These are phyloP conservation scores for Hirtodrosophila cameraria DNA, from an alignment of 2,888 invertebrate species.

Conservation along the genomic window DNA sequence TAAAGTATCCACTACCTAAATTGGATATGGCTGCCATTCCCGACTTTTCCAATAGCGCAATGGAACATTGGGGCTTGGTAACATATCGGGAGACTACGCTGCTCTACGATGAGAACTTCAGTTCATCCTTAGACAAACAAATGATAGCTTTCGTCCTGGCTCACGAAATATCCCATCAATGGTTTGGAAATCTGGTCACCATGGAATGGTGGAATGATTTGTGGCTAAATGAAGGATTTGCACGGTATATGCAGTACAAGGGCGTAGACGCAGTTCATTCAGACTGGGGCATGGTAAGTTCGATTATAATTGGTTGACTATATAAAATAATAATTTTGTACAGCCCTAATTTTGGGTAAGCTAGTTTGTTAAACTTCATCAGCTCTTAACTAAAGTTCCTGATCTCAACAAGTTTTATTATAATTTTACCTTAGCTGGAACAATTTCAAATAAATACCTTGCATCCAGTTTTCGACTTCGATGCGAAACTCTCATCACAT, in stretches of 20 bases:
- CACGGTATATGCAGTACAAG: constrained; percentile 93
- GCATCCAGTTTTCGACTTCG: constrained; percentile 89
- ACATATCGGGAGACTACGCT: constrained; percentile 94
- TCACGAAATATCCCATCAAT: constrained; percentile 97
- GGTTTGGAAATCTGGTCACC: constrained; percentile 95
- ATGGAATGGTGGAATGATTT: constrained; percentile 97
- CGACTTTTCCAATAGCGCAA: constrained; percentile 88
- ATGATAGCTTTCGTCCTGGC: constrained; percentile 91
- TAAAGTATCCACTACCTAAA: constrained; percentile 94
- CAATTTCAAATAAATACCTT: constrained; percentile 89
- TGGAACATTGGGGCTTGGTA: constrained; percentile 98
- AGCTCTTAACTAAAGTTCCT: no score
- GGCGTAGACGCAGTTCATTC: constrained; percentile 89
- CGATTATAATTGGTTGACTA: no score
- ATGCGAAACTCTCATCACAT: constrained; percentile 92
- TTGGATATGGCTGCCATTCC: constrained; percentile 85
- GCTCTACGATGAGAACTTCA: constrained; percentile 89
- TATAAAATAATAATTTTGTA: no score
- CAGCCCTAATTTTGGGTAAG: no score
- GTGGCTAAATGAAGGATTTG: constrained; percentile 97
- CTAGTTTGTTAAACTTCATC: no score
- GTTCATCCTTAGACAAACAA: constrained; percentile 91
- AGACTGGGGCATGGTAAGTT: constrained; percentile 90
- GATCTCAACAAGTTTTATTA: constrained; percentile 12
- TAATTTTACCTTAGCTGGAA: constrained; percentile 86